A percentile compares a stretch with the other conserved stretches of the same genome.
Conservation (phyloP, 2,113 vertebrate genomes). For the Plestiodon gilberti region DNA sequence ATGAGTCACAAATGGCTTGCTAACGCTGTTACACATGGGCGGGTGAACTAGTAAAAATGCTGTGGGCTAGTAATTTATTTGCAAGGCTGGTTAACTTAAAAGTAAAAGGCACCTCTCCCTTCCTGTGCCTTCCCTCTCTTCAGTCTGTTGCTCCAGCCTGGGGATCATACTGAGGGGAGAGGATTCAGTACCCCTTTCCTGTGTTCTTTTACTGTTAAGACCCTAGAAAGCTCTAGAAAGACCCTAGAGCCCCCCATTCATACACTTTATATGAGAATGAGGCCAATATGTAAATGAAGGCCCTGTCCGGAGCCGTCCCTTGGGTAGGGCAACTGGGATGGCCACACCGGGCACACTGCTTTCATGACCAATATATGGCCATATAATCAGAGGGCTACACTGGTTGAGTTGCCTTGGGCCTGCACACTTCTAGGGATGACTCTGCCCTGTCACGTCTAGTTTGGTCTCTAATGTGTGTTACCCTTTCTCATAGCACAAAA, state of each 20-base stretch:
- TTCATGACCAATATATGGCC: too few species aligned
- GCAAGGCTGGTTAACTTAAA: background rate
- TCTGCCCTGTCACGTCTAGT: background rate
- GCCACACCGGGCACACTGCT: too few species aligned
- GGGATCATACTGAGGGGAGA: background rate
- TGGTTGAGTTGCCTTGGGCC: too few species aligned
- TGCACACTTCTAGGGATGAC: too few species aligned
- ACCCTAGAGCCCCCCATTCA: too few species aligned
- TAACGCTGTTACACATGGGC: background rate
- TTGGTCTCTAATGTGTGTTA: background rate
- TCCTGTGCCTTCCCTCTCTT: background rate
- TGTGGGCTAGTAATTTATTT: background rate
- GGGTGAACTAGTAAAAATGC: background rate
- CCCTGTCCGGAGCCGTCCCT: too few species aligned
- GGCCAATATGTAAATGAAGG: too few species aligned
- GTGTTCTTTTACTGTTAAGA: background rate
- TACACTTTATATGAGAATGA: too few species aligned
- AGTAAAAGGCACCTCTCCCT: background rate
- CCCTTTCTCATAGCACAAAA: background rate
- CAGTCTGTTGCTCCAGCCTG: background rate
- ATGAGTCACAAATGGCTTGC: background rate
- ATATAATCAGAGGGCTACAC: too few species aligned
- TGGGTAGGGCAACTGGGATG: too few species aligned
- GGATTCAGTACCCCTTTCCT: background rate
- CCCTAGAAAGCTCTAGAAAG: too few species aligned